These are phyloP conservation scores for Crotalus tigris DNA, from an alignment of 2,113 vertebrate genomes.

Conservation along the genomic window DNA sequence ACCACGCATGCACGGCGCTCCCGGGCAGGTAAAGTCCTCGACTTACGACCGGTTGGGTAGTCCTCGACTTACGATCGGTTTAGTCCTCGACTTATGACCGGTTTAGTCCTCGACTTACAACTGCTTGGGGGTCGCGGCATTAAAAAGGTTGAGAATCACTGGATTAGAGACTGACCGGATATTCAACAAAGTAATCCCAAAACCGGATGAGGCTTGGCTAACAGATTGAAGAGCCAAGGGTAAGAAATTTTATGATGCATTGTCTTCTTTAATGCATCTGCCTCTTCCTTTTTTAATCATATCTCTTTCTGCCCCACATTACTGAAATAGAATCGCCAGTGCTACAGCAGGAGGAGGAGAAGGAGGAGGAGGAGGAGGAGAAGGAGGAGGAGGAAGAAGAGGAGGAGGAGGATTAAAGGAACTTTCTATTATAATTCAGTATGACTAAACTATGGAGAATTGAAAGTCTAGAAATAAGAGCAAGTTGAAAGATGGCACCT, in stretches of 20 bases:
- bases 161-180: neutral
- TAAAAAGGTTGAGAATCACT: too few relatives aligned
- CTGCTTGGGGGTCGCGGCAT: too few relatives aligned
- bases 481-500: neutral
- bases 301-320: neutral
- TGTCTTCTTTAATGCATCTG: neutral
- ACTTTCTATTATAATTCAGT: too few relatives aligned
- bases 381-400: neutral
- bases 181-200: neutral
- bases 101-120: too few relatives aligned
- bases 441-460: neutral
- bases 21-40: too few relatives aligned
- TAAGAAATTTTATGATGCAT: neutral
- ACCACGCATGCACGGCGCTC: too few relatives aligned
- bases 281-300: neutral
- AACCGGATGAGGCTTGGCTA: neutral
- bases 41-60: too few relatives aligned
- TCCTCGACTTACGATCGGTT: too few relatives aligned
- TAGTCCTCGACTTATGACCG: too few relatives aligned
- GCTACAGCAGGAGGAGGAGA: neutral
- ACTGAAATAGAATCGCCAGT: neutral
- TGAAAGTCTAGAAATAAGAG: neutral
- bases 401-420: neutral
- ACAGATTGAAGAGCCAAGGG: neutral
- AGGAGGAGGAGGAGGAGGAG: neutral